These are phyloP conservation scores for Drosophila helvetica DNA, from an alignment of 2,888 invertebrate genomes.

Conservation along the genomic window DNA sequence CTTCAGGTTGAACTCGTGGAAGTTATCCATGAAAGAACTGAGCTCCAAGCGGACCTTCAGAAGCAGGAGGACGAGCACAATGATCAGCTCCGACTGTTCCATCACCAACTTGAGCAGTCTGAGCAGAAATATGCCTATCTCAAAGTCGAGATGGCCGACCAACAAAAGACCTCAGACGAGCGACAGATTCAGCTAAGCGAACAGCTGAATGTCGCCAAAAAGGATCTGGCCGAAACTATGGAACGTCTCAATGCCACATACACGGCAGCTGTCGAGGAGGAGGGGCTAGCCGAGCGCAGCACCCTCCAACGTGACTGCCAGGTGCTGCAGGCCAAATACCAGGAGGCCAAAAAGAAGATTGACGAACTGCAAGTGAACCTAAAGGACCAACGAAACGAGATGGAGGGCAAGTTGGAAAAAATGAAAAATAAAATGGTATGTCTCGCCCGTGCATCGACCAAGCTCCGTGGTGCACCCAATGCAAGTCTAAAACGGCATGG, in stretches of 20 bases:
- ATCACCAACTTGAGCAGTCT: background rate
- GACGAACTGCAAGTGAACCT: slow-evolving; percentile 71
- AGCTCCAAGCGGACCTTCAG: background rate
- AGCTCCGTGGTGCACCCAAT: background rate
- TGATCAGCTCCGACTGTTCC: background rate
- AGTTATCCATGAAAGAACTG: background rate
- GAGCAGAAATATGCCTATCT: background rate
- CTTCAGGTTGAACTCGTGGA: background rate
- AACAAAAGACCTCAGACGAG: background rate
- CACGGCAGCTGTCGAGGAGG: background rate
- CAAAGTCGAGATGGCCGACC: background rate
- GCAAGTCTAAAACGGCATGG: too few species aligned
- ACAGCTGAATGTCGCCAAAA: background rate
- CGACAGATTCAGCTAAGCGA: background rate
- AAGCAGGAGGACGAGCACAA: background rate
- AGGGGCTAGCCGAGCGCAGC: background rate
- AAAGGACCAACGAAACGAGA: slow-evolving; percentile 85
- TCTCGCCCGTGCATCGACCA: slow-evolving; percentile 47
- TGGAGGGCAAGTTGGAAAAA: slow-evolving; percentile 90
- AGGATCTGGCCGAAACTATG: background rate
- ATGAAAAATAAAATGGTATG: slow-evolving; percentile 93
- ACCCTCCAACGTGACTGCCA: slow-evolving; percentile 68
- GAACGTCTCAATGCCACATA: background rate
- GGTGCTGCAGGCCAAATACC: slow-evolving; percentile 82
- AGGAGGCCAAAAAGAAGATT: slow-evolving; percentile 74